Conservation (phyloP, 2,888 invertebrate genomes). For the Laothoe populi region DNA sequence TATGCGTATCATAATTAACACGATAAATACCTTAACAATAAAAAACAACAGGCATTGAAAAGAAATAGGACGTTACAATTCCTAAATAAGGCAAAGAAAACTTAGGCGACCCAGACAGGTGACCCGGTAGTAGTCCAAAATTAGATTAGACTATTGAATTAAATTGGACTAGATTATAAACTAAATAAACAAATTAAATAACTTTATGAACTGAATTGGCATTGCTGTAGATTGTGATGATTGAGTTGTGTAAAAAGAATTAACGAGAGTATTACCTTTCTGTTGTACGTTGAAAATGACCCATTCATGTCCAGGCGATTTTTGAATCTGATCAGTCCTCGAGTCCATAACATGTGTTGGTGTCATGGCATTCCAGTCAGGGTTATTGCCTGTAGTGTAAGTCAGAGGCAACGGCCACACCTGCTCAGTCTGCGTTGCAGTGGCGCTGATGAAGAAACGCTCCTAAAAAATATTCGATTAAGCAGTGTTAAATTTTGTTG, state of each 20-base stretch:
- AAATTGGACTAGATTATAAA: no score
- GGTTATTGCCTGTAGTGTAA: constrained; percentile 66
- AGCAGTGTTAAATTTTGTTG: no score
- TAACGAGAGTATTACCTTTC: constrained; percentile 66
- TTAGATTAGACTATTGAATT: no score
- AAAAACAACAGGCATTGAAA: background rate
- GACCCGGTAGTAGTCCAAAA: no score
- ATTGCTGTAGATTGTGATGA: no score
- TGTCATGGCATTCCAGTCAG: constrained; percentile 62
- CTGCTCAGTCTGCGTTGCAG: constrained; percentile 53
- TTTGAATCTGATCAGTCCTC: constrained; percentile 46
- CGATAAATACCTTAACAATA: constrained; percentile 86
- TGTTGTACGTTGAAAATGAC: constrained; percentile 86
- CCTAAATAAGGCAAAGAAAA: no score
- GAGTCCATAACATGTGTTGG: constrained; percentile 56
- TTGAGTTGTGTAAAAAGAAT: background rate
- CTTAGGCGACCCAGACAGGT: no score
- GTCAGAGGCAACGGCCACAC: constrained; percentile 76
- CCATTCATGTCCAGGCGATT: constrained; percentile 75
- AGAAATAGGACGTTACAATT: background rate
- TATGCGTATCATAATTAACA: constrained; percentile 86
- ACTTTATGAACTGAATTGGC: no score
- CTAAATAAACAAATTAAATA: no score
- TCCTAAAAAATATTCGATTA: constrained; percentile 55
- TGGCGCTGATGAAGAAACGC: constrained; percentile 66